Base-by-base conservation (phyloP, 2,113 vertebrate species). In the Colaptes auratus region DNA sequence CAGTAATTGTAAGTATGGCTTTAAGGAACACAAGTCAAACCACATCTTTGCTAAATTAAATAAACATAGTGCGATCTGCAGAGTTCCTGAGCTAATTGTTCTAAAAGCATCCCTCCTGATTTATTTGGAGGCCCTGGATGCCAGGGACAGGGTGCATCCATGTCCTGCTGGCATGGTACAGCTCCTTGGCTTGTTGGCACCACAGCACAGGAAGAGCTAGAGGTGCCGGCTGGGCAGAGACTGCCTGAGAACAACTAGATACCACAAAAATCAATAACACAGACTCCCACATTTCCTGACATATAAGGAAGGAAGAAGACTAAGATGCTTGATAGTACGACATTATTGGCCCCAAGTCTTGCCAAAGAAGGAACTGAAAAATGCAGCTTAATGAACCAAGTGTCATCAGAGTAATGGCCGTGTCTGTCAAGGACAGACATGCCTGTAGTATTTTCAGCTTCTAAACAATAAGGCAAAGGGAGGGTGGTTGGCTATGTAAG, bases 81-180 rank as follows among this genome's bases (percentile, higher is more conserved):
- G 64, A 77, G n/a, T n/a, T 93, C 53, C 73, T 52, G 33, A 80
- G 52, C 6, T 74, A 80, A 88, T 71, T 82, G 64, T 56, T 91
- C 91, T 72, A 71, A 91, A 60, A 27, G 12, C 36, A 89, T 76
- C 35, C 79, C 89, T 16, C 11, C 7, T 78, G 65, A 15, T 71
- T 77, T 75, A 75, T 65, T 78, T 85, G 31, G 24, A 66, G 44
- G 61, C 56, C 61, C 53, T 52, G 48, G 56, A 56, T 0, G 0
- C 36, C 2, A 0, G 36, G 48, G 42, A 23, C 71, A 60, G 46
- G 18, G 12, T 66, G 55, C 7, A 25, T 73, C 50, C 0, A 0
- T 16, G 14, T 85, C 10, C 52, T 1, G 5, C 6, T 0, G 2
- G 25, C 0, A 4, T 52, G 25, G 28, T 25, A 63, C 0, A 1